Percentiles rank a stretch among this genome's conserved stretches.
These are phyloP conservation scores for Pseudorasbora parva DNA, from an alignment of 2,113 vertebrate species.

Conservation along the genomic window DNA sequence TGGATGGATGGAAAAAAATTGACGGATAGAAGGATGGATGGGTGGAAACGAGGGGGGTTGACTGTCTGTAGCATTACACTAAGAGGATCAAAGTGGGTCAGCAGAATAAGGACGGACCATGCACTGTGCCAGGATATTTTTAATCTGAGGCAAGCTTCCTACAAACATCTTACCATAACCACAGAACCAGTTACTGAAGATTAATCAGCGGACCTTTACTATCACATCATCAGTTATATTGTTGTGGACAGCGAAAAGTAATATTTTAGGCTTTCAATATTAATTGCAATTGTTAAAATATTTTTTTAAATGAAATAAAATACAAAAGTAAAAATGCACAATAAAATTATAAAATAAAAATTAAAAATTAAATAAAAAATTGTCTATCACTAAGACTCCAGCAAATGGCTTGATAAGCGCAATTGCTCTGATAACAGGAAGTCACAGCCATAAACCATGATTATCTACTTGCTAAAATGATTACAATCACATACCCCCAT, in stretches of 20 bases:
- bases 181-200: background rate
- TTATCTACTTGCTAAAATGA: background rate
- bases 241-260: background rate
- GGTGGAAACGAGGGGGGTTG: conserved; percentile 13
- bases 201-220: background rate
- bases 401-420: background rate
- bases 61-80: conserved; percentile 22
- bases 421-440: background rate
- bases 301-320: background rate
- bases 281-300: background rate
- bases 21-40: conserved; percentile 26
- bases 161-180: background rate
- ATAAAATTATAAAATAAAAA: no score
- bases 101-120: conserved; percentile 21
- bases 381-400: background rate
- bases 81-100: conserved; percentile 37
- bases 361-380: no score
- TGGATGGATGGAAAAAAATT: conserved; percentile 4
- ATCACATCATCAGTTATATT: background rate
- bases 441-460: background rate
- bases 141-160: conserved; percentile 30
- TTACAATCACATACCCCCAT: background rate
- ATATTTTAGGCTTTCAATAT: background rate
- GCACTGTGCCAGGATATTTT: conserved; percentile 19
- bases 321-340: background rate